Conservation (phyloP, 2,113 vertebrate genomes). For the Pithys albifrons region DNA sequence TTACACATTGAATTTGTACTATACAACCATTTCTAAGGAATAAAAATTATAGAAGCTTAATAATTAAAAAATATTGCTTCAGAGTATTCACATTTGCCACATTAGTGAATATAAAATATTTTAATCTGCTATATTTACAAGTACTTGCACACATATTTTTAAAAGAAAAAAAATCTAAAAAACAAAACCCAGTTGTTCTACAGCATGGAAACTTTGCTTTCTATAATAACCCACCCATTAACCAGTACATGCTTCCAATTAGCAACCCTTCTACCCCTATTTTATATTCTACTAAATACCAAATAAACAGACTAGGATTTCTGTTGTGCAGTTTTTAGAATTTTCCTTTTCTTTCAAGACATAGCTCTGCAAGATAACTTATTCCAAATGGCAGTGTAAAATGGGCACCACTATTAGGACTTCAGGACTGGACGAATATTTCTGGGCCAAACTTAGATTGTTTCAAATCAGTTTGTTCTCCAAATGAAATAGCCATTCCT, state of each 20-base stretch:
- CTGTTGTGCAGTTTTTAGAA: background rate
- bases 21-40: rapidly evolving
- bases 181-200: background rate
- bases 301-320: background rate
- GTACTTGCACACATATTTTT: background rate
- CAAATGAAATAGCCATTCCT: background rate
- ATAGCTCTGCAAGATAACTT: background rate
- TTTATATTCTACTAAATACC: background rate
- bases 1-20: background rate
- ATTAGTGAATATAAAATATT: background rate
- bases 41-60: background rate
- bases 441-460: background rate
- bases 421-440: background rate
- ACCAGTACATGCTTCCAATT: background rate
- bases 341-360: background rate
- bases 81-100: background rate
- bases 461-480: background rate
- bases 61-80: background rate
- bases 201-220: background rate
- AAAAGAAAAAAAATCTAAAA: background rate
- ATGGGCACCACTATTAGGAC: background rate
- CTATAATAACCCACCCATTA: background rate
- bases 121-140: background rate
- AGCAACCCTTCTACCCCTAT: background rate
- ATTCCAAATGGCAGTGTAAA: background rate